phyloP scores from a whole-genome alignment of 2,113 vertebrate species.

The Pterocles burchelli region DNA sequence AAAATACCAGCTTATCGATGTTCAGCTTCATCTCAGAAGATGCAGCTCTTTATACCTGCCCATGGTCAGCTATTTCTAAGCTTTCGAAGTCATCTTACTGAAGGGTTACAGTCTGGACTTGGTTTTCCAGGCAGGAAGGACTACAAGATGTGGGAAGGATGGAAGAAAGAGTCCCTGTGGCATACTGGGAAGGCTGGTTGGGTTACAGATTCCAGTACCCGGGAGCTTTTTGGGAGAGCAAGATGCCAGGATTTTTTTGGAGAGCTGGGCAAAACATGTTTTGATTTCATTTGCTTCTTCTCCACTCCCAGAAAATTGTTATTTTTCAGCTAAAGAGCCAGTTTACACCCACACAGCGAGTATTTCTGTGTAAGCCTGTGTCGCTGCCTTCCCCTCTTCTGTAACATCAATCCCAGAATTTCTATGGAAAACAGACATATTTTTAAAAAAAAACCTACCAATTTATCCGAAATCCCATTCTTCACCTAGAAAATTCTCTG shows the following conservation, averaged over 20 bases:
- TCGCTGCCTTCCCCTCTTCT: neutral
- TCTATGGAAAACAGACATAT: neutral
- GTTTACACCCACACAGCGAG: neutral
- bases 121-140: neutral
- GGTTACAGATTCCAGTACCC: neutral
- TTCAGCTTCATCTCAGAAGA: neutral
- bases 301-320: neutral
- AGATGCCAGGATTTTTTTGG: neutral
- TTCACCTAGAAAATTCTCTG: neutral
- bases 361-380: neutral
- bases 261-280: neutral
- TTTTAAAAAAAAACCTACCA: neutral
- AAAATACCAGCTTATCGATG: neutral
- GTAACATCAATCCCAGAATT: neutral
- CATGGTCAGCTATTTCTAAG: neutral
- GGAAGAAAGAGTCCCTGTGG: neutral
- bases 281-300: neutral
- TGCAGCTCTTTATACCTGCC: neutral
- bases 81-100: neutral
- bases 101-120: neutral
- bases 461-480: neutral
- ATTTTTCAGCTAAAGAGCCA: neutral
- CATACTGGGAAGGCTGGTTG: neutral
- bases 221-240: neutral
- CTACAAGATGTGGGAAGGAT: neutral